Percentiles rank a stretch among this genome's conserved stretches.
These are phyloP conservation scores for Papilio polytes DNA, from an alignment of 1,140 invertebrate species.

Conservation along the genomic window DNA sequence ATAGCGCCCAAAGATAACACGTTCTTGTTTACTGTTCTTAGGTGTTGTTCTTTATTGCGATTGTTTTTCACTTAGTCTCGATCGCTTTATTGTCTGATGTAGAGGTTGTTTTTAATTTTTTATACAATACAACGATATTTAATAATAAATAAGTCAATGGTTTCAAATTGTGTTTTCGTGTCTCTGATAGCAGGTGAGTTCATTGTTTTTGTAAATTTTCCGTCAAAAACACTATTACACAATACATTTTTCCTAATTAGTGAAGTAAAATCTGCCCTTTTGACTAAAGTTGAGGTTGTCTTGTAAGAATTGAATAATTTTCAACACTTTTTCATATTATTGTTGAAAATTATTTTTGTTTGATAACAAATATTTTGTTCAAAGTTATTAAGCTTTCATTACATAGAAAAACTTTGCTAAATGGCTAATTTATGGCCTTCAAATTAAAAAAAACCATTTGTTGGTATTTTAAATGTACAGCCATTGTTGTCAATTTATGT, in stretches of 20 bases:
- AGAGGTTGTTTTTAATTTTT: conserved; percentile 43
- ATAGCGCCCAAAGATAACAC: conserved; percentile 71
- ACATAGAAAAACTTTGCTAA: background rate
- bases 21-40: conserved; percentile 67
- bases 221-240: background rate
- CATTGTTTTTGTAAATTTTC: conserved; percentile 7
- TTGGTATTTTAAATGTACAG: background rate
- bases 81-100: conserved; percentile 42
- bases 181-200: conserved; percentile 64
- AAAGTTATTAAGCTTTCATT: background rate
- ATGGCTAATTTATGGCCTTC: background rate
- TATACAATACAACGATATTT: conserved; percentile 32
- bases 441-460: background rate
- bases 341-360: background rate
- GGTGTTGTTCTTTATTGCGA: conserved; percentile 56
- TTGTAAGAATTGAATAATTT: background rate
- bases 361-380: background rate
- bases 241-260: background rate
- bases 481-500: conserved; percentile 15
- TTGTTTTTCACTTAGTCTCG: conserved; percentile 51
- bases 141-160: conserved; percentile 60
- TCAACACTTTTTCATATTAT: no score
- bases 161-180: conserved; percentile 74
- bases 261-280: background rate
- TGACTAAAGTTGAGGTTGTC: no score